Base-by-base conservation (phyloP, 2,113 vertebrate species). In the Toxotes chatareus region DNA sequence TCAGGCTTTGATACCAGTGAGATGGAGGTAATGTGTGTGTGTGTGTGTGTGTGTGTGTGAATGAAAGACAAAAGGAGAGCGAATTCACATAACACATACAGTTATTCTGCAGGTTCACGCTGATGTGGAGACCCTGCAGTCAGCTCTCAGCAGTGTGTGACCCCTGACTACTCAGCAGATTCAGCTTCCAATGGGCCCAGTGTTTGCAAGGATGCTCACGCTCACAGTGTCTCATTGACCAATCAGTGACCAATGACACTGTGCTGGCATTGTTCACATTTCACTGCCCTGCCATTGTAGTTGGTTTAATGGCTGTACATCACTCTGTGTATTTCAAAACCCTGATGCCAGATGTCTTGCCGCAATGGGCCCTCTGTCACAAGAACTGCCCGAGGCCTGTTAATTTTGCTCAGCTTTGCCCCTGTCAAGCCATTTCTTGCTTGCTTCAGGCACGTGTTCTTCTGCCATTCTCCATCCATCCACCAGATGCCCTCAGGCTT, bases 1-100 rank as follows among this genome's bases (percentile, higher is more conserved):
- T 78, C 56, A 68, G 60, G 57, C 60, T 71, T 72, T 75, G 60
- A 83, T 84, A 86, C 73, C 74, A 47, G 59, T 8, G 70, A 87
- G 80, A 82, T 12, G 10, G 44, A 73, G 3, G 78, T 73, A 59
- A 40, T 4, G 46, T 67, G 55, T 66, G 64, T 64, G n/a, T 31
- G 71, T 44, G 44, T 46, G 63, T 66, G 62, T 46, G 42, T 65
- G 51, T 32, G 63, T 31, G 42, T 46, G 42, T 31, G 47, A 38
- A 4, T 3, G 16, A 34, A 12, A 42, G 49, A 62, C 32, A 72
- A 80, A 76, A 51, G 44, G 19, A 56, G 40, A 23, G 27, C 53
- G 10, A 63, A 47, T 44, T 32, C n/a, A 57, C 19, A 19, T 57
- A 67, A 55, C n/a, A 44, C 56, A 59, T 21, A 40, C 46, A 65